Conservation (phyloP, 2,888 invertebrate genomes). For the Caenorhabditis afra region DNA sequence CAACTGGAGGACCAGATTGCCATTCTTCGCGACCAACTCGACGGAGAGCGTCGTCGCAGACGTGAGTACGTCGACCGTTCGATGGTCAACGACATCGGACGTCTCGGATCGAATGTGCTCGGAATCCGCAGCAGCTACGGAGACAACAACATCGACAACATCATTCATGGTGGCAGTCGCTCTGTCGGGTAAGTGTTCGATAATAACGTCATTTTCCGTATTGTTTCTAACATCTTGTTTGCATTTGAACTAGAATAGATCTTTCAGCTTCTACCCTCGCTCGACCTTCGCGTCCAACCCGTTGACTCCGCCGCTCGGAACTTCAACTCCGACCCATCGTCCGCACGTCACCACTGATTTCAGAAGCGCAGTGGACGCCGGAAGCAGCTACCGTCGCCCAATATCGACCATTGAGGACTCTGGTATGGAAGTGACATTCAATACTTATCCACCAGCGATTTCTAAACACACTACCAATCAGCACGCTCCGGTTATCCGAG, state of each 20-base stretch:
- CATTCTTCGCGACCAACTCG: conserved; percentile 78
- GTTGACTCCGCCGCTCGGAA: conserved; percentile 79
- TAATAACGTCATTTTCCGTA: not conserved
- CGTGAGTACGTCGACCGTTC: conserved; percentile 76
- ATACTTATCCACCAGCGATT: conserved; percentile 58
- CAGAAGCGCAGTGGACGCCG: conserved; percentile 54
- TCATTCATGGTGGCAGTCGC: conserved; percentile 63
- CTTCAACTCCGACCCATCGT: conserved; percentile 77
- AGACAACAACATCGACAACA: conserved; percentile 71
- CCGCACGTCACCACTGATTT: conserved; percentile 55
- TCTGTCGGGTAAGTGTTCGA: conserved; percentile 52
- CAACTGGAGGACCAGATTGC: conserved; percentile 78
- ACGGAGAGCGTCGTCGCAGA: conserved; percentile 74
- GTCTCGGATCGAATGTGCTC: conserved; percentile 73
- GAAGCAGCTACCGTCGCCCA: conserved; percentile 58
- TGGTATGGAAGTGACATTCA: conserved; percentile 65
- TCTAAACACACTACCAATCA: conserved; percentile 23
- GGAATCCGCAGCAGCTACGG: conserved; percentile 68
- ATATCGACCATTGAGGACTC: conserved; percentile 60
- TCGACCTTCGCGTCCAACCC: conserved; percentile 80
- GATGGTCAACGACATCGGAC: conserved; percentile 75
- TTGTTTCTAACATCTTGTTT: conserved; percentile 29
- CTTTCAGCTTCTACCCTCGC: conserved; percentile 64
- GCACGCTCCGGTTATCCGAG: conserved; percentile 57
- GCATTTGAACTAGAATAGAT: conserved; percentile 14